A percentile compares a stretch with the other conserved stretches of the same genome.
These are phyloP conservation scores for Stigmatopora nigra DNA, from an alignment of 2,113 vertebrate genomes.

Conservation along the genomic window DNA sequence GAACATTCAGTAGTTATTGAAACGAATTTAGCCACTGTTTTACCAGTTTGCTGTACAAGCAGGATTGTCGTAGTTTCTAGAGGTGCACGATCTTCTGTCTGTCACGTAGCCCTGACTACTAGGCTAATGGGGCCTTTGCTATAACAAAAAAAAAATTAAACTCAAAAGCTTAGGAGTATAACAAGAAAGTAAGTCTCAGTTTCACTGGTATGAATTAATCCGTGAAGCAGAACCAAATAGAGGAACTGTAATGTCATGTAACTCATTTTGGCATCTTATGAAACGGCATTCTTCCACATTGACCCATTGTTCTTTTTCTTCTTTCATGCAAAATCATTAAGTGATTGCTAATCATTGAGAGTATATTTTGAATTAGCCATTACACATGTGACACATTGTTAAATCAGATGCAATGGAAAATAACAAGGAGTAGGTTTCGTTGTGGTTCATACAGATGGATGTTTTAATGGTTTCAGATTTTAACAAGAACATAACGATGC, in stretches of 20 bases:
- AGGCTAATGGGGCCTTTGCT: background rate
- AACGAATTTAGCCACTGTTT: background rate
- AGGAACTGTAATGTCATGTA: constrained; percentile 63
- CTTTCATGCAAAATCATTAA: constrained; percentile 22
- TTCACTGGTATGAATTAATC: constrained; percentile 66
- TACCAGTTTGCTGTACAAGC: background rate
- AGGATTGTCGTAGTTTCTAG: background rate
- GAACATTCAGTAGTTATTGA: too few relatives aligned
- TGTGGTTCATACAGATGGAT: constrained; percentile 8
- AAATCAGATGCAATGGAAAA: background rate
- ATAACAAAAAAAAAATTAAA: background rate
- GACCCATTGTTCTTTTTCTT: constrained; percentile 57
- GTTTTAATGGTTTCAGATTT: constrained; percentile 2
- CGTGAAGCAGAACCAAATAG: constrained; percentile 67
- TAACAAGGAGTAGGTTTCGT: background rate
- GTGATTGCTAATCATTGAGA: background rate
- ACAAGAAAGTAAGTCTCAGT: constrained; percentile 46
- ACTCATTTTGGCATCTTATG: constrained; percentile 62
- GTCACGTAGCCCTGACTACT: background rate
- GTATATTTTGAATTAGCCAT: background rate
- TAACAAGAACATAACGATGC: background rate
- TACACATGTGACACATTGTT: background rate
- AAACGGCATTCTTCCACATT: constrained; percentile 67
- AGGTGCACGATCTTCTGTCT: background rate
- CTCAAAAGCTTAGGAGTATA: background rate